Evolutionary conservation across 2,797 vertebrate genomes (phyloP), one percentile per base, ranked within the genome.

Genomic region (Microctenopoma lineatum): DNA sequence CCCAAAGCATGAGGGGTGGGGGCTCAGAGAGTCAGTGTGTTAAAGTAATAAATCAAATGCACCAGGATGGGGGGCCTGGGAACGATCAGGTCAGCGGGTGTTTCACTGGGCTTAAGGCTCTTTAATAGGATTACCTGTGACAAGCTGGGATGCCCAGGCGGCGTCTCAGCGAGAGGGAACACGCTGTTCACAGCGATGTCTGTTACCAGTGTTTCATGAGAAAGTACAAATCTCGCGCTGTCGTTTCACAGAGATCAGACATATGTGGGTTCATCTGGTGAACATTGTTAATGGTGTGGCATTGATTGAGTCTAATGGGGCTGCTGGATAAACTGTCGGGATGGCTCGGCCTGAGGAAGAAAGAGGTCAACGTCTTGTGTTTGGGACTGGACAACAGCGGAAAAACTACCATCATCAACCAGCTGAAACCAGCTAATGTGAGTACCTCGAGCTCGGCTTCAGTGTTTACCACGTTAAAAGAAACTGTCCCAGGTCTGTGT

Each of bases 331-430:
- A 95, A 88, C 94, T 99, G 55, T 95, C 96, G 0, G 93, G 95
- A 51, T 96, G 97, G 95, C 96, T 99, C 4, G 96, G 98, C 50
- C 91, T 99, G 61, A 98, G 92, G 93, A 99, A 99, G 86, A 99
- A 96, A 86, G 96, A 99, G 79, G 96, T 99, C 87, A 97, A 96
- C 16, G 96, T 99, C 79, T 80, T 99, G 80, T 99, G 98, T 91
- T 91, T 99, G 88, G 98, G 98, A 4, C 91, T 99, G 83, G 98
- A 99, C 92, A 99, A 99, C 78, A 98, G 97, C 15, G 98, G 98
- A 57, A 99, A 99, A 92, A 99, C 97, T 0, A 99, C 97, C 0
- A 99, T 99, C 84, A 99, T 99, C 88, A 99, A 99, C 90, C 97
- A 97, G 70, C 95, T 99, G 32, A 99, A 99, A 85, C 98, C 97